These are phyloP conservation scores for Acipenser ruthenus DNA, from an alignment of 2,797 vertebrate species.

Conservation along the genomic window DNA sequence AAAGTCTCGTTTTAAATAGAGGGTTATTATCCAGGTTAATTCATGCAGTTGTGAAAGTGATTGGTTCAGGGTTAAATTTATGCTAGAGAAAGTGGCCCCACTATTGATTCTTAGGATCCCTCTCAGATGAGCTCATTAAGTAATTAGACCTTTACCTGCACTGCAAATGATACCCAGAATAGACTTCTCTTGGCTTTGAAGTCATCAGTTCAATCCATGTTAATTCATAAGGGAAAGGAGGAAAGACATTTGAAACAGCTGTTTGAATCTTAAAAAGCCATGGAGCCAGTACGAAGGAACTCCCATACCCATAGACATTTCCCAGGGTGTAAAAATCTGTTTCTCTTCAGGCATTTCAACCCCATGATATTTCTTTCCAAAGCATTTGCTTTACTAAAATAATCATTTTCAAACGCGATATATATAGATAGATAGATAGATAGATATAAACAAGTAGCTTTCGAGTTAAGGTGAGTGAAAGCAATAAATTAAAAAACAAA, in stretches of 20 bases:
- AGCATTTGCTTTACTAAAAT: too few species aligned
- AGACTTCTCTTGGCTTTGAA: constrained; percentile 39
- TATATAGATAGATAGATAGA: too few species aligned
- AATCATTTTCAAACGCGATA: too few species aligned
- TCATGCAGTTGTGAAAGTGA: constrained; percentile 37
- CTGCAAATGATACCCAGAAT: constrained; percentile 44
- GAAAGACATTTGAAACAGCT: constrained; percentile 15
- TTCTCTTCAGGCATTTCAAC: too few species aligned
- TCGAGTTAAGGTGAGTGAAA: too few species aligned
- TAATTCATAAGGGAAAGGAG: constrained; percentile 26
- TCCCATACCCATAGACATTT: too few species aligned
- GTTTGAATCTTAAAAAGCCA: constrained; percentile 1
- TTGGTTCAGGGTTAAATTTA: constrained; percentile 55
- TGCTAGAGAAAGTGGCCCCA: constrained; percentile 45
- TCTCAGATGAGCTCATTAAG: constrained; percentile 50
- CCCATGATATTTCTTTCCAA: too few species aligned
- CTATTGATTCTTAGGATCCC: constrained; percentile 55
- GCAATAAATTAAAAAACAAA: too few species aligned
- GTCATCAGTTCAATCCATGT: constrained; percentile 30
- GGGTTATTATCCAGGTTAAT: constrained; percentile 41
- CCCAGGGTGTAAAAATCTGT: too few species aligned
- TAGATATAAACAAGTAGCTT: too few species aligned
- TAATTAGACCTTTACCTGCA: constrained; percentile 48
- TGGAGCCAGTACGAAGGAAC: background rate
- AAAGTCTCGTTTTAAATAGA: background rate